phyloP scores from a whole-genome alignment of 2,888 invertebrate genomes.

The Drosophila nr. fundita region DNA sequence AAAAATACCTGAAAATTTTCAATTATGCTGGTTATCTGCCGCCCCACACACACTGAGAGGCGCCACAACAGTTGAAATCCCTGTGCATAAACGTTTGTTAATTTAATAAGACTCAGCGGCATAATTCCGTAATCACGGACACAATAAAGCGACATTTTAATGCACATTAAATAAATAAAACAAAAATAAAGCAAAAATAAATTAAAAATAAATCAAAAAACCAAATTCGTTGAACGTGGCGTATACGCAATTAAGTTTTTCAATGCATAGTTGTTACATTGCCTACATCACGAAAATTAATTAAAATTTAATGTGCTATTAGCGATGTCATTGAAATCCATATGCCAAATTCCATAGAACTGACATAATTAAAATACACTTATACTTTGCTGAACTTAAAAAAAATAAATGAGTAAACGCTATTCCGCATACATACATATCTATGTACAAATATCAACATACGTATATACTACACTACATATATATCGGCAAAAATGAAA shows the following conservation, averaged over 20 bases:
- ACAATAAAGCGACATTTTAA: neutral
- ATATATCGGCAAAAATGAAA: too few relatives aligned
- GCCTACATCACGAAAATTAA: neutral
- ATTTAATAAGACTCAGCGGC: conserved; percentile 28
- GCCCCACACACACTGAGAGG: neutral
- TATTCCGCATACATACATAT: neutral
- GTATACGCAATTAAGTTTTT: conserved; percentile 18
- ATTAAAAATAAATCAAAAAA: conserved; percentile 35
- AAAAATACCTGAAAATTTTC: conserved; percentile 24
- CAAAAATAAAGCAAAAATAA: conserved; percentile 35
- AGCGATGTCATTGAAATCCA: neutral
- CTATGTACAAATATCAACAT: neutral
- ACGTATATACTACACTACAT: neutral
- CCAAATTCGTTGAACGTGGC: conserved; percentile 10
- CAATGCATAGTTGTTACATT: neutral
- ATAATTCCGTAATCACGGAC: conserved; percentile 1
- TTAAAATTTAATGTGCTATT: neutral
- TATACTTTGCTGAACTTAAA: neutral
- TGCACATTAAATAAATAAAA: conserved; percentile 1
- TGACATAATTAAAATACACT: neutral
- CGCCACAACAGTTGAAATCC: conserved; percentile 3
- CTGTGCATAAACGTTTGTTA: neutral
- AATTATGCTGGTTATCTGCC: neutral
- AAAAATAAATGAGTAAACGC: accelerated
- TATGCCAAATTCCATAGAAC: neutral